Conservation (phyloP, 2,113 vertebrate genomes). For the Rhegmatorhina hoffmannsi region DNA sequence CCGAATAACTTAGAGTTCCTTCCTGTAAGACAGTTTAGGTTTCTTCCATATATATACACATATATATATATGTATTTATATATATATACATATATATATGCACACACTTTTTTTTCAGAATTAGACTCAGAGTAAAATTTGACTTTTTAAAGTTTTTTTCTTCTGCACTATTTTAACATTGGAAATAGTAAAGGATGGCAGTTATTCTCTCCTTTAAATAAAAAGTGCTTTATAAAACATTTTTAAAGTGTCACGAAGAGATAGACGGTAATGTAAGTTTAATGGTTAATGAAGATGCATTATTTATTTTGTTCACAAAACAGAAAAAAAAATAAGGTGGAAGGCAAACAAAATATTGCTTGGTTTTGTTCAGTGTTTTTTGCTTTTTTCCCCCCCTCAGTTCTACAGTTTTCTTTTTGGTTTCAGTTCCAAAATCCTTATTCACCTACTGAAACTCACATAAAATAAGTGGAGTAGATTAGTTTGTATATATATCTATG, state of each 20-base stretch:
- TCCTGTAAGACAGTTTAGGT: neutral
- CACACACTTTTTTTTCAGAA: neutral
- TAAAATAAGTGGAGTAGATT: neutral
- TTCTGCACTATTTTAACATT: neutral
- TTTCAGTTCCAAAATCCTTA: neutral
- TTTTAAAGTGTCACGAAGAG: neutral
- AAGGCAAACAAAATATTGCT: neutral
- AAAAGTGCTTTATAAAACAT: neutral
- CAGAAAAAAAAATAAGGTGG: neutral
- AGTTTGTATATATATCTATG: neutral
- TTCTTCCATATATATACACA: neutral
- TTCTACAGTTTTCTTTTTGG: neutral
- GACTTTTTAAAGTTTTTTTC: neutral
- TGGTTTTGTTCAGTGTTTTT: rapidly evolving
- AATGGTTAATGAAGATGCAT: neutral
- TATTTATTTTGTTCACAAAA: neutral
- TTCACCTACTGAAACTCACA: neutral
- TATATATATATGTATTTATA: no score
- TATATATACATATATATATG: no score
- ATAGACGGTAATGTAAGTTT: neutral
- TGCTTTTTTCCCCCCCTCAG: neutral
- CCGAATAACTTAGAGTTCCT: neutral
- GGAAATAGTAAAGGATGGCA: no score
- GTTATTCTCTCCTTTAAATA: neutral
- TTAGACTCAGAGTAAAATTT: neutral